Base-by-base conservation (phyloP, 2,113 vertebrate species). In the Pundamilia nyererei region DNA sequence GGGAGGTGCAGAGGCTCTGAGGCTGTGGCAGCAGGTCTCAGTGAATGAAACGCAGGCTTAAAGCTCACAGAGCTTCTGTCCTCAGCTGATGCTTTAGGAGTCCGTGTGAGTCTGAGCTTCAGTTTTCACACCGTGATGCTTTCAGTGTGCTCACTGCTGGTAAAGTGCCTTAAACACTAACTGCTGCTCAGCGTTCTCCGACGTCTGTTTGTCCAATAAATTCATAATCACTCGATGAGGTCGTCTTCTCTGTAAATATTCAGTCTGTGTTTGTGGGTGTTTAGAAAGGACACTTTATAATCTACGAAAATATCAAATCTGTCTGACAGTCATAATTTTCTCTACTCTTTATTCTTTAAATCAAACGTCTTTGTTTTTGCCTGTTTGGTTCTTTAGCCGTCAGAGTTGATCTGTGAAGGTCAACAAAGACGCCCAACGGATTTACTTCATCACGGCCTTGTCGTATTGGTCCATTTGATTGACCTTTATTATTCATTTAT, bases 191-290 rank as follows among this genome's bases (percentile, higher is more conserved):
- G 24, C 15, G 13, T 45, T 42, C 8, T 45, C 40, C 13, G 3
- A n/a, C 6, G 68, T 47, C 70, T 31, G 9, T 0, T 9, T 45
- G n/a, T 72, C 12, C 4, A 75, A 75, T 75, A 75, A 75, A 75
- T 0, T 49, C 24, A 10, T 1, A 17, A 75, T 75, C 42, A 31
- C 42, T 0, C 4, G 1, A 26, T 1, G 42, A 31, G 6, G 42
- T 49, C 4, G 6, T 75, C n/a, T 29, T 72, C 42, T 49, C 21
- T 29, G 24, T 75, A 0, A 19, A 47, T 31, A 1, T 29, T 19
- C 24, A 29, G 9, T 47, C 40, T 26, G n/a, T 65, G 6, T 26
- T 17, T 26, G 7, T 68, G 33, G 21, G 21, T 21, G 21, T 21
- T 68, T 65, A 13, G 0, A n/a, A 7, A 62, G 17, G 9, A n/a